Conservation (phyloP, 2,888 invertebrate genomes). For the Halictus quadricinctus region DNA sequence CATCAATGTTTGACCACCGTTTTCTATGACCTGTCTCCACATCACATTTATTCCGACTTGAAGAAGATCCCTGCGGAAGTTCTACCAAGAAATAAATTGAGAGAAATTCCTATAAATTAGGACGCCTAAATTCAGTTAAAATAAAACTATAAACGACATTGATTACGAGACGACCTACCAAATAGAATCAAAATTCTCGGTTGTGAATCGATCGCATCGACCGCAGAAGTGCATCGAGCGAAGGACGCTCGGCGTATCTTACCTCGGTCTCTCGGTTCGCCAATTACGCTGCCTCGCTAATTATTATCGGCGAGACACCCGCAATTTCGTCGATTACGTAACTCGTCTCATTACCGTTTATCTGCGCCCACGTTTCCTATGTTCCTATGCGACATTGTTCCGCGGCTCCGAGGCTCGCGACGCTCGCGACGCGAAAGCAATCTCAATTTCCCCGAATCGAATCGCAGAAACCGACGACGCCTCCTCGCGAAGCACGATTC, state of each 20-base stretch:
- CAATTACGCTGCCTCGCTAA: constrained; percentile 51
- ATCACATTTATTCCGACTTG: too few relatives aligned
- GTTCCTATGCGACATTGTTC: constrained; percentile 24
- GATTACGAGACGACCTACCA: background rate
- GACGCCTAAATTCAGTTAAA: background rate
- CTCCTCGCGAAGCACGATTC: background rate
- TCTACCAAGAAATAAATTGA: too few relatives aligned
- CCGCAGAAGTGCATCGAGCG: background rate
- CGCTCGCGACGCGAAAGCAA: background rate
- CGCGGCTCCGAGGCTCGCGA: background rate
- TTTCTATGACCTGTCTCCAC: background rate
- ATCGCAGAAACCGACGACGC: background rate
- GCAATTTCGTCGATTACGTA: constrained; percentile 60
- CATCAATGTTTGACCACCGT: background rate
- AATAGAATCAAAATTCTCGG: background rate
- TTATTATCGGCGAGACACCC: constrained; percentile 52
- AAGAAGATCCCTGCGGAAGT: too few relatives aligned
- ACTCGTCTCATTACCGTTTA: constrained; percentile 44
- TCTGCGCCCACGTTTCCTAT: constrained; percentile 35
- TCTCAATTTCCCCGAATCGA: background rate
- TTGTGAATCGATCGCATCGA: background rate
- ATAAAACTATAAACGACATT: background rate
- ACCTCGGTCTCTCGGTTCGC: constrained; percentile 37
- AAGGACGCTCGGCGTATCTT: constrained; percentile 5
- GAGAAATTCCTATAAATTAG: background rate